phyloP scores from a whole-genome alignment of 64 coral and sea anemone genomes.

The Pachyseris speciosa region DNA sequence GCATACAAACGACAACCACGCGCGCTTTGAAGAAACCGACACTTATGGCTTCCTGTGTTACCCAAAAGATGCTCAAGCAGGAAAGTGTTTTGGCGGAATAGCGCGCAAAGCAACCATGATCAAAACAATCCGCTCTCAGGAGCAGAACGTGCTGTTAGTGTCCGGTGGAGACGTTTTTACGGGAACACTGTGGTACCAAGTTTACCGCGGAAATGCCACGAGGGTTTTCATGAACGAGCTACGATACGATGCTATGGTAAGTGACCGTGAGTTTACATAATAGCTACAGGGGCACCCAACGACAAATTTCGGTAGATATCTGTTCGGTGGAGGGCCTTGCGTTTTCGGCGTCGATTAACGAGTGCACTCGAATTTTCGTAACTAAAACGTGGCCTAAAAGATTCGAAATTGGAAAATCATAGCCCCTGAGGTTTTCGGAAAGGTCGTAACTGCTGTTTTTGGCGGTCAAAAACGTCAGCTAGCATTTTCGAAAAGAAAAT shows the following conservation, averaged over 20 bases:
- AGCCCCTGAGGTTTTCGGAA: too few relatives aligned
- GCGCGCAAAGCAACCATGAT: slow-evolving; percentile 76
- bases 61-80: slow-evolving; percentile 32
- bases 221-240: slow-evolving; percentile 79
- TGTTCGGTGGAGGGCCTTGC: too few relatives aligned
- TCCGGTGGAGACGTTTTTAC: slow-evolving; percentile 91
- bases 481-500: too few relatives aligned
- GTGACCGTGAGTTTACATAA: too few relatives aligned
- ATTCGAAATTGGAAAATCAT: too few relatives aligned
- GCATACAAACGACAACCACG: slow-evolving; percentile 94
- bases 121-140: slow-evolving; percentile 61
- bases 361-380: too few relatives aligned
- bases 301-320: too few relatives aligned
- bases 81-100: slow-evolving; percentile 78
- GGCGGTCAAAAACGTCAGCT: too few relatives aligned
- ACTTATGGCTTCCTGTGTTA: slow-evolving; percentile 60
- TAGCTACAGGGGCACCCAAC: too few relatives aligned
- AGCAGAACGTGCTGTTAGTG: slow-evolving; percentile 81
- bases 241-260: slow-evolving; percentile 88
- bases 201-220: slow-evolving; percentile 90
- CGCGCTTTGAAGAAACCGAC: slow-evolving; percentile 87
- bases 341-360: too few relatives aligned
- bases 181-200: slow-evolving; percentile 85
- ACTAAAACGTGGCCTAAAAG: too few relatives aligned
- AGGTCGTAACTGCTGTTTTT: too few relatives aligned